Base-by-base conservation (phyloP, 2,797 vertebrate genomes). In the Fringilla coelebs region DNA sequence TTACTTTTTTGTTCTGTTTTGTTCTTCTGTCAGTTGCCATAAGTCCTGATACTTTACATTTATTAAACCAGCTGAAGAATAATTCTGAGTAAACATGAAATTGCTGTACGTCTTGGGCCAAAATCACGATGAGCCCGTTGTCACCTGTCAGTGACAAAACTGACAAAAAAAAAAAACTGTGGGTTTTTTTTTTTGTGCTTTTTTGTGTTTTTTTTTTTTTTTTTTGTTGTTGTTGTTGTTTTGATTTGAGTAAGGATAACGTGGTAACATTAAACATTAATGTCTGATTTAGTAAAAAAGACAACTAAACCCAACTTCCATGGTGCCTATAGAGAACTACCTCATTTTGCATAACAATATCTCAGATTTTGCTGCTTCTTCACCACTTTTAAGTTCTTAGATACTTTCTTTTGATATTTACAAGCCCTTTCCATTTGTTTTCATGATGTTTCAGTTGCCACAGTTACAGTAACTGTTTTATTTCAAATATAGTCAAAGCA, bases 261-360 rank as follows among this genome's bases (percentile, higher is more conserved):
- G 34, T 20, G 14, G 19, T 46, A 48, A 68, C 10, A 25, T 6
- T 49, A 40, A 65, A 52, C 3, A 22, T 63, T 41, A 22, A 13
- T 57, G 20, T 68, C 20, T 75, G 28, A 29, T 58, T 65, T 66
- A 52, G 11, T 70, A 31, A 68, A 80, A 89, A 41, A 34, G n/a
- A 29, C 17, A 57, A 7, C 7, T 4, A 29, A 14, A 38, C 11
- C 11, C 11, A 62, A 7, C 18, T 83, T 77, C 11, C 14, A 5
- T 52, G 16, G 1, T 49, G 18, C 10, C 32, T 72, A 2, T 8
- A 43, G 6, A 48, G 6, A 85, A 29, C 24, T 26, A 51, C 22
- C 2, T 62, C 3, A 0, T 31, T 65, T 78, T 61, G 75, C 1
- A 0, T 43, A 77, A 31, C 2, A 41, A 0, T 55, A 31, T 31